Base-by-base conservation (phyloP, 1,140 invertebrate genomes). In the Drosophila orena region DNA sequence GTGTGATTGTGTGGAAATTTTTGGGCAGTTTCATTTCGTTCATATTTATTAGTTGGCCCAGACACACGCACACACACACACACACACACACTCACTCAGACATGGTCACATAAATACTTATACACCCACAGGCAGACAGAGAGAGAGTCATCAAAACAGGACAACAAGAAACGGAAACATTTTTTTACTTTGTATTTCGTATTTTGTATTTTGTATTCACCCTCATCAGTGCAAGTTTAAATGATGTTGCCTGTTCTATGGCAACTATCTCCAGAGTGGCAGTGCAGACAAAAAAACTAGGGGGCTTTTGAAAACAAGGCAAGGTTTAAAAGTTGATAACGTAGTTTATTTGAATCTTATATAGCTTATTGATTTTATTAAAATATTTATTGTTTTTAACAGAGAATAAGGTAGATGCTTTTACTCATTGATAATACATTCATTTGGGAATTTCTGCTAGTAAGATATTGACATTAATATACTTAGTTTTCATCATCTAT, bases 1-100 rank as follows among this genome's bases (percentile, higher is more conserved):
- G 84, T 89, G 84, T 85, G 84, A 89, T 89, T 89, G 88, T 91
- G 88, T 84, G 79, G 79, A 88, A 88, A 83, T 90, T 90, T 90
- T 90, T 90, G 88, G 88, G 88, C 88, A 84, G 88, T 84, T 91
- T 91, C 88, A 91, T 91, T 90, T 91, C 73, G 88, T 84, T 91
- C 88, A 91, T 91, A 91, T 91, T 91, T 91, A 91, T 91, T 91
- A 91, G 89, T 91, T 91, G 88, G 77, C 78, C 76, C 69, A 79
- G 86, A 83, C 74, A 77, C 69, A 72, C 56, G 52, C 42, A 65
- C 54, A 69, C 40, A 57, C 20, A 30, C 44, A 34, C 27, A 30
- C 20, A 49, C 3, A 22, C 68, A 79, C 81, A 83, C 73, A 77
- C 71, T n/a, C n/a, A n/a, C n/a, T n/a, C n/a, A 71, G 52, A 43